A percentile compares a stretch with the other conserved stretches of the same genome.
These are phyloP conservation scores for Dufourea novaeangliae DNA, from an alignment of 1,140 invertebrate genomes.

Conservation along the genomic window DNA sequence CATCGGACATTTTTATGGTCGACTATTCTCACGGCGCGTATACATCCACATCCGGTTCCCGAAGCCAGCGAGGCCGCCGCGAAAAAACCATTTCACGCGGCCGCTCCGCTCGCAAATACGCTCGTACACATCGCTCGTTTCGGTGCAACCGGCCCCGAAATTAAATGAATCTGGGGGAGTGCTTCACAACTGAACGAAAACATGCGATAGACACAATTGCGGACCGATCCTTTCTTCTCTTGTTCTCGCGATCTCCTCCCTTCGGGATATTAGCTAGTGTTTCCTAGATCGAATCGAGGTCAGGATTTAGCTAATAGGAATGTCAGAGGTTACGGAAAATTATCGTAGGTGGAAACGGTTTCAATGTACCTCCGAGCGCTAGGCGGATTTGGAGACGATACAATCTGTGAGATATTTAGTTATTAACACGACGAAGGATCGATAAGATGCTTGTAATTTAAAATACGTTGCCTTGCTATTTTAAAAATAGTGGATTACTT, in stretches of 20 bases:
- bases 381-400: too few relatives aligned
- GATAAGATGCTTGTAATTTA: too few relatives aligned
- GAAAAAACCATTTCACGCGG: slow-evolving; percentile 28
- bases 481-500: too few relatives aligned
- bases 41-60: slow-evolving; percentile 47
- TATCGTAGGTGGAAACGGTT: neutral
- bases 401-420: too few relatives aligned
- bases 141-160: slow-evolving; percentile 46
- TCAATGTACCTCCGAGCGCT: too few relatives aligned
- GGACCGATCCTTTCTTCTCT: too few relatives aligned
- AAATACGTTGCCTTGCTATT: too few relatives aligned
- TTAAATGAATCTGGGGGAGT: slow-evolving; percentile 61
- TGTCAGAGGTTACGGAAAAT: neutral
- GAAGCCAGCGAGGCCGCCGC: slow-evolving; percentile 12
- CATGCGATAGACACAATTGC: slow-evolving; percentile 46
- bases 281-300: too few relatives aligned
- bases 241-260: too few relatives aligned
- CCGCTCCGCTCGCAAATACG: slow-evolving; percentile 1
- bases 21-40: slow-evolving; percentile 55
- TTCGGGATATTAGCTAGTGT: neutral
- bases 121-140: slow-evolving; percentile 34
- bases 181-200: slow-evolving; percentile 34
- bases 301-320: neutral
- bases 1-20: slow-evolving; percentile 69
- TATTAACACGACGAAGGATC: too few relatives aligned